Conservation (phyloP, 2,888 invertebrate species). For the Limnephilus marmoratus region DNA sequence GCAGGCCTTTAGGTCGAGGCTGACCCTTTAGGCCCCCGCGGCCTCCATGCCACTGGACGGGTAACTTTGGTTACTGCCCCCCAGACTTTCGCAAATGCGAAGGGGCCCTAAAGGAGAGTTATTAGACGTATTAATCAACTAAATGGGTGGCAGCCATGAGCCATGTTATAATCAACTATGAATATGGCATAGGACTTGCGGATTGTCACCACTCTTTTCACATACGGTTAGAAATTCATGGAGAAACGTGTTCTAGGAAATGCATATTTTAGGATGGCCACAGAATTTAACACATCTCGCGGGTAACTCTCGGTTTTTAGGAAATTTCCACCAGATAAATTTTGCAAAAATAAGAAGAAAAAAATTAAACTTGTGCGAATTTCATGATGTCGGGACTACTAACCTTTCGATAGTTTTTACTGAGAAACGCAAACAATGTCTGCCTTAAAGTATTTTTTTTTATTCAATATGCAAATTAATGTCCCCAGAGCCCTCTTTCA, state of each 20-base stretch:
- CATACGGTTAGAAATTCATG: neutral
- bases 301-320: neutral
- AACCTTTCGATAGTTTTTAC: no score
- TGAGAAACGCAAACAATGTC: no score
- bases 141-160: neutral
- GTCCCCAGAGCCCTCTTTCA: no score
- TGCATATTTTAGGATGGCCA: neutral
- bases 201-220: neutral
- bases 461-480: no score
- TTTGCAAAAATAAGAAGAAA: no score
- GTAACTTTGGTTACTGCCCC: neutral
- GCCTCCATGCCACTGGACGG: neutral
- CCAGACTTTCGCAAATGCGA: neutral
- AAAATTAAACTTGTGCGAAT: no score
- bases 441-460: no score
- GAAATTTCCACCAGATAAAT: neutral
- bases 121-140: neutral
- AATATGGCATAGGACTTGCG: neutral
- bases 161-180: constrained; percentile 2
- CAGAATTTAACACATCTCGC: neutral
- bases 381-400: no score
- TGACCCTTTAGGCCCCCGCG: neutral
- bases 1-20: constrained; percentile 18
- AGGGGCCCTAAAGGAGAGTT: neutral
- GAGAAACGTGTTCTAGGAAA: neutral